Base-by-base conservation (phyloP, 53 echinoderm and acorn worm species). In the Actinopyga echinites region DNA sequence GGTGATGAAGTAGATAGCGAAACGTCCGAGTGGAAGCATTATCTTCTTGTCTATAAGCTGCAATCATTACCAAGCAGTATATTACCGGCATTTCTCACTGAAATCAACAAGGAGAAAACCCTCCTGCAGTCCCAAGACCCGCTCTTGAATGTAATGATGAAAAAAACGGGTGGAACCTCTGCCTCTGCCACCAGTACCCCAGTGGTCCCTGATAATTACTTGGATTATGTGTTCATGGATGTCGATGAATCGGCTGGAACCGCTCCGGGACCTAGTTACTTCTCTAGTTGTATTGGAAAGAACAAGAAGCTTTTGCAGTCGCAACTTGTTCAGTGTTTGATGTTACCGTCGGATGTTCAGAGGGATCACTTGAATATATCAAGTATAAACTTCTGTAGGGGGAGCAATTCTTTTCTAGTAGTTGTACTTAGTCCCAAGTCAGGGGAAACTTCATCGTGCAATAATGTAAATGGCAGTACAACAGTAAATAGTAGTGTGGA, bases 1-100 rank as follows among this genome's bases (percentile, higher is more conserved):
- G 95, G 95, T 57, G 95, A 95, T 75, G 86, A 81, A 15, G 95
- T 95, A 19, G 95, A 95, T 81, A 24, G 67, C 53, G 3, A 40
- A 3, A n/a, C 1, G 24, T 53, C 32, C 6, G 77, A 54, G 49
- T 77, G 77, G 77, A 29, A 55, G 29, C 81, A 80, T 38, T 80
- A 37, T 42, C 63, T 80, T 30, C 25, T 80, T 15, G 57, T 80
- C 17, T 80, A 80, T 38, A 80, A 80, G 43, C 63, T 80, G 19
- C 77, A 77, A 28, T n/a, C 55, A 29, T 30, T 77, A 26, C 77
- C 77, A 33, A 55, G 30, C 57, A 77, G 77, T 54, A 25, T 77
- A 21, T 13, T 77, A 33, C 77, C 56, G 23, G 55, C 77, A 32
- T 30, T 77, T 56, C 23, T 77, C 30, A 77, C 77, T 21, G 77